Conservation (phyloP, 1,140 invertebrate species). For the Lysiphlebus fabarum region DNA sequence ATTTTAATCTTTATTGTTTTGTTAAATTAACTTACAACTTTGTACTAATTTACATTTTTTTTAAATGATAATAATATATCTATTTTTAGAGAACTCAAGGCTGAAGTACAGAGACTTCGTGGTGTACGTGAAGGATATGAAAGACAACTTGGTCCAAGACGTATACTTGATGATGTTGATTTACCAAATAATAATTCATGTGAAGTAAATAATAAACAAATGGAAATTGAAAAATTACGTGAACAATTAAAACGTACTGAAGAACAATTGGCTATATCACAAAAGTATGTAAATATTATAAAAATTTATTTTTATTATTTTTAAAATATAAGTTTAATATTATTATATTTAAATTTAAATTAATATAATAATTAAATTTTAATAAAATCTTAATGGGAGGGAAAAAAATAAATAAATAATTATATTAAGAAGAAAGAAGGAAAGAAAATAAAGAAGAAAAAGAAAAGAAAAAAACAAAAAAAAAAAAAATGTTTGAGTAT, state of each 20-base stretch:
- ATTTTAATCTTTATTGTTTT: constrained; percentile 14
- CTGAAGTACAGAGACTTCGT: constrained; percentile 67
- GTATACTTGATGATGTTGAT: constrained; percentile 38
- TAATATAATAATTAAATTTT: no score
- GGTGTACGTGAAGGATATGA: constrained; percentile 59
- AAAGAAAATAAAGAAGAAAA: neutral
- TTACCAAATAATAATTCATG: constrained; percentile 45
- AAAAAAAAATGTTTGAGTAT: constrained; percentile 12
- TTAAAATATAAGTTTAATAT: no score
- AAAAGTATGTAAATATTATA: constrained; percentile 34
- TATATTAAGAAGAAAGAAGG: no score
- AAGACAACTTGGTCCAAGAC: constrained; percentile 46
- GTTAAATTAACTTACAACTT: neutral
- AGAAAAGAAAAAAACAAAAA: neutral
- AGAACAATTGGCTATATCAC: constrained; percentile 50
- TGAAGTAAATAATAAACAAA: constrained; percentile 58
- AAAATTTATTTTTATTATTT: no score
- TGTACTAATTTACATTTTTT: neutral
- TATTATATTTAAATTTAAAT: no score
- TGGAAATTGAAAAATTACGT: constrained; percentile 61
- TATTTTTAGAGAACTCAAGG: constrained; percentile 56
- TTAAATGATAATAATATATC: constrained; percentile 17
- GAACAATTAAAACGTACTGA: constrained; percentile 59
- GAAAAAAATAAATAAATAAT: no score
- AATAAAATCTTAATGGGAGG: no score